Base-by-base conservation (phyloP, 2,113 vertebrate species). In the Cyanoliseus patagonus region DNA sequence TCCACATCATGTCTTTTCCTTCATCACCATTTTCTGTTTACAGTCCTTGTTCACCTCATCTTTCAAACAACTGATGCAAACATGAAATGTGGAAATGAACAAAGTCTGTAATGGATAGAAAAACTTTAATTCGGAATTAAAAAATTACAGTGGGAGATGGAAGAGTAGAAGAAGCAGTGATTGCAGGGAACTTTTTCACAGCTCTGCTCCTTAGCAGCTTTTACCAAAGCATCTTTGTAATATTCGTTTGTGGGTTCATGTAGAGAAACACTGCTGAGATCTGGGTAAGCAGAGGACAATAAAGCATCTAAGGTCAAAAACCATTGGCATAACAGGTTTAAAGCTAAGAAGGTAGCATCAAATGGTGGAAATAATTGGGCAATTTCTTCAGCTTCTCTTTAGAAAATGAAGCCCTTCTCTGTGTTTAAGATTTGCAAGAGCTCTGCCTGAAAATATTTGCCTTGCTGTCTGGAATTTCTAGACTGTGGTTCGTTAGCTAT, bases 321-420 rank as follows among this genome's bases (percentile, higher is more conserved):
- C 22, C 33, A 47, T 24, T 63, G 73, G 18, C 1, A 0, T 83
- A 67, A 92, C 47, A 69, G 24, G 49, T 83, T 88, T 81, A 44
- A 67, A 88, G 51, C 42, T 86, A 66, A 70, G 79, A 74, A 83
- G 42, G 46, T 24, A 88, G 13, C 83, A 88, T 94, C 59, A 90
- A 73, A 68, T 90, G 13, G 88, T 95, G 69, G 76, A 96, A 95
- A 92, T 88, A 92, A 95, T 81, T 86, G 61, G 61, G 25, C 35
- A 72, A 68, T 90, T 96, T 94, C 52, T 93, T 68, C 75, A 74
- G 52, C 23, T 88, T 61, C 69, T 75, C 30, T 78, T 93, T 62
- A 77, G 73, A 72, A 88, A 92, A 81, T 86, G 22, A 92, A 66
- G 18, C 22, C 13, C 9, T 90, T 92, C 14, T 73, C 31, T 62